phyloP scores from a whole-genome alignment of 2,113 vertebrate species.

The Amblyopsis rosae region DNA sequence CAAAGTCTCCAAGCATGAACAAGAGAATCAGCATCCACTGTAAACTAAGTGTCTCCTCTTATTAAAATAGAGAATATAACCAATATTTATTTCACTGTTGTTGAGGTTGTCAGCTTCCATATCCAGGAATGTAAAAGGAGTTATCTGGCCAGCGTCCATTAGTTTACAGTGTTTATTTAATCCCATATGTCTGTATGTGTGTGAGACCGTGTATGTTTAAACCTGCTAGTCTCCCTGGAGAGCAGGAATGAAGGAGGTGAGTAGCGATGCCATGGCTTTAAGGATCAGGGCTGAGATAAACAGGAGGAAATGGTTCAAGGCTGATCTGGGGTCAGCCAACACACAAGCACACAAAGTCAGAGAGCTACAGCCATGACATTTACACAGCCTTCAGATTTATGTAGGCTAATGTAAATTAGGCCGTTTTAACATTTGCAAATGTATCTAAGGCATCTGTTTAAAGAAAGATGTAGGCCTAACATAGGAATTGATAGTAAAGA shows the following conservation, averaged over 20 bases:
- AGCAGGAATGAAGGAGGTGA: constrained; percentile 71
- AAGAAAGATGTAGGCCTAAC: no score
- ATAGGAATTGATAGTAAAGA: no score
- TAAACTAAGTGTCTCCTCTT: constrained; percentile 35
- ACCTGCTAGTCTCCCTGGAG: constrained; percentile 60
- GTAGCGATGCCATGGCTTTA: constrained; percentile 71
- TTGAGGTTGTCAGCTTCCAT: background rate
- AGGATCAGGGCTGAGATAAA: constrained; percentile 75
- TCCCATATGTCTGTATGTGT: background rate
- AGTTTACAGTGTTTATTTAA: background rate
- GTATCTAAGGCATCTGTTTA: no score
- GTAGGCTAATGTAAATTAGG: no score
- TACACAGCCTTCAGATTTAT: no score
- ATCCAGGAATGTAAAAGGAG: background rate
- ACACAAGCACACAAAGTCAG: no score
- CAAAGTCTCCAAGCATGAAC: constrained; percentile 65
- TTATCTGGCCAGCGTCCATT: background rate
- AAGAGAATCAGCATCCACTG: constrained; percentile 40
- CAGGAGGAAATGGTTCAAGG: constrained; percentile 70
- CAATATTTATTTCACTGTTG: background rate
- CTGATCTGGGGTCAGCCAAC: constrained; percentile 34
- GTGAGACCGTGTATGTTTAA: background rate
- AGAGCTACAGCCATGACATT: no score
- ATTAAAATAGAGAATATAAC: constrained; percentile 1
- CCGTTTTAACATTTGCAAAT: no score